Conservation (phyloP, 2,797 vertebrate genomes). For the Oreortyx pictus region DNA sequence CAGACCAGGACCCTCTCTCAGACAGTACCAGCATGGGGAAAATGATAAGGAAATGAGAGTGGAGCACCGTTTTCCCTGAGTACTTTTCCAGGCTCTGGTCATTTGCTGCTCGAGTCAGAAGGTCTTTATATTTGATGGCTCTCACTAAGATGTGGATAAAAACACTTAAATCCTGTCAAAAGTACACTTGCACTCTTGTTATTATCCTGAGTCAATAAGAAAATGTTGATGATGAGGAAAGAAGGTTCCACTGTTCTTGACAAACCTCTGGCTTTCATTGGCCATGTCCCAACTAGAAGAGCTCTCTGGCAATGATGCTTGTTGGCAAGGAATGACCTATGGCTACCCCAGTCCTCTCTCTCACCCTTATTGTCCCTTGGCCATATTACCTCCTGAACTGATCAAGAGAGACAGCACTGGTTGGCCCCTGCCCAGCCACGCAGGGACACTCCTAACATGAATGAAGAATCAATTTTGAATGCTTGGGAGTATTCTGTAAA, state of each 20-base stretch:
- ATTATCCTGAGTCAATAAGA: neutral
- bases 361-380: neutral
- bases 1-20: neutral
- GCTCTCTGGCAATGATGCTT: neutral
- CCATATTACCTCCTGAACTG: neutral
- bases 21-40: neutral
- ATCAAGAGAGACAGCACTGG: neutral
- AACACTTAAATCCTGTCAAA: neutral
- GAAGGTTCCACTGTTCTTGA: neutral
- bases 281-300: neutral
- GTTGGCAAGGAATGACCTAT: neutral
- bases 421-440: neutral
- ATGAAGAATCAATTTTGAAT: neutral
- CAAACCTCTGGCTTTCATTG: neutral
- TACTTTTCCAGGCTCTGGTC: neutral
- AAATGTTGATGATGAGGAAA: neutral
- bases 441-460: neutral
- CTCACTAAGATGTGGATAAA: neutral
- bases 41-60: neutral
- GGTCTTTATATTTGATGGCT: neutral
- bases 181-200: neutral
- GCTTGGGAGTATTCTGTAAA: neutral
- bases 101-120: neutral
- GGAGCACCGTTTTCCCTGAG: neutral
- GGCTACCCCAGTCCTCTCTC: neutral